phyloP scores from a whole-genome alignment of 2,888 invertebrate genomes.

The Ochlodes sylvanus region DNA sequence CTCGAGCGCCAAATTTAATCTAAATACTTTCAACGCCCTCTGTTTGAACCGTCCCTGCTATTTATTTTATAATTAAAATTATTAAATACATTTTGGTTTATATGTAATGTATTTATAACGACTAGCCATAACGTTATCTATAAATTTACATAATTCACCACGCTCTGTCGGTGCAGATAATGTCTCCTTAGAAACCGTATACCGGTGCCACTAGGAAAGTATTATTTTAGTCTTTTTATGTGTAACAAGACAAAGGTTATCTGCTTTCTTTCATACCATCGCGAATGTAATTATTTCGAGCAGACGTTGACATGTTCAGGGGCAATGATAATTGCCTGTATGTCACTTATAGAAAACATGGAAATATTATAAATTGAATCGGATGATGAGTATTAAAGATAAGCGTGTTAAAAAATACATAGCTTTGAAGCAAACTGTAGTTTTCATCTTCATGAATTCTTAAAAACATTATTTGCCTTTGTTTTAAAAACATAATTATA shows the following conservation, averaged over 20 bases:
- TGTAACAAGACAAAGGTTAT: constrained; percentile 30
- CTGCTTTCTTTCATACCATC: constrained; percentile 17
- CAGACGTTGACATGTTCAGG: constrained; percentile 14
- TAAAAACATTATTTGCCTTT: too few species aligned
- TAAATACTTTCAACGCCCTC: too few species aligned
- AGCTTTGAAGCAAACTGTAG: too few species aligned
- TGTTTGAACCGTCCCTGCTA: too few species aligned
- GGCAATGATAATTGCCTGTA: background rate
- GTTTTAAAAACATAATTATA: too few species aligned
- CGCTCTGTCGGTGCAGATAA: constrained; percentile 21
- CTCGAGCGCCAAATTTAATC: too few species aligned
- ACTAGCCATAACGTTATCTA: background rate
- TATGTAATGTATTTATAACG: constrained; percentile 14
- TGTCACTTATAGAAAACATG: constrained; percentile 12
- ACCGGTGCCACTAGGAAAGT: background rate
- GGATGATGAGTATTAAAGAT: too few species aligned
- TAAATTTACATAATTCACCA: constrained; percentile 8
- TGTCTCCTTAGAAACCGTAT: constrained; percentile 20
- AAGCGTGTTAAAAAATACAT: too few species aligned
- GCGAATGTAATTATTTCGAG: constrained; percentile 37
- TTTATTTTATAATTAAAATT: background rate
- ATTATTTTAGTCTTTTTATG: constrained; percentile 7
- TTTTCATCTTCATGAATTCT: too few species aligned
- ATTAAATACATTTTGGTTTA: background rate
- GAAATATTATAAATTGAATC: too few species aligned